Evolutionary conservation across 2,113 vertebrate species (phyloP).

Genomic region (Ciconia maguari): DNA sequence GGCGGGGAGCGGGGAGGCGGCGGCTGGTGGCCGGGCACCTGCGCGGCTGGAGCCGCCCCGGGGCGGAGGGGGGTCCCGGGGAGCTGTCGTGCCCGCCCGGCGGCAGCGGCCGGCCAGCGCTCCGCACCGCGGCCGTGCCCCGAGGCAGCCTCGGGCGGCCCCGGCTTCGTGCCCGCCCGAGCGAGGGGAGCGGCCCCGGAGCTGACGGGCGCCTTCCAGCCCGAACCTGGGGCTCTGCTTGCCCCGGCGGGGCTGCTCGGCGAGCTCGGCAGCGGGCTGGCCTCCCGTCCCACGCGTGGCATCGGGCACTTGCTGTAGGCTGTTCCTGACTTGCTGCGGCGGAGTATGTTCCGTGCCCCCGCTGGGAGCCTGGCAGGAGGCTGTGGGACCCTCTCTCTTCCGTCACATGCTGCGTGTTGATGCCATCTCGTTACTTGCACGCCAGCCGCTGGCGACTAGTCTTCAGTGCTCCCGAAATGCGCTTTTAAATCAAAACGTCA

Average conservation of each 20-base stretch:
- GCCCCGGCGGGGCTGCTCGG: not conserved
- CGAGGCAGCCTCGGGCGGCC: not conserved
- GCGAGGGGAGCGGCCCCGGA: not conserved
- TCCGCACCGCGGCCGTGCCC: not conserved
- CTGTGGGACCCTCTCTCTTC: not conserved
- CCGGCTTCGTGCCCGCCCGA: not conserved
- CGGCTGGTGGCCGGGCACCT: not conserved
- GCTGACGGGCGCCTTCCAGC: not conserved
- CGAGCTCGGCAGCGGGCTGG: not conserved
- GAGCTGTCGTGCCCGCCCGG: too few species aligned
- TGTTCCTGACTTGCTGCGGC: not conserved
- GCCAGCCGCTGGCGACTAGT: not conserved
- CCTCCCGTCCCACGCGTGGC: not conserved
- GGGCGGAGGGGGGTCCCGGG: too few species aligned
- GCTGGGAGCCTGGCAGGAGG: not conserved
- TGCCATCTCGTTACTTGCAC: not conserved
- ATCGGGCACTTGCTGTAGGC: not conserved
- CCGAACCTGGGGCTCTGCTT: not conserved
- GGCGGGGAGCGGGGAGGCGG: not conserved
- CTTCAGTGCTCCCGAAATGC: not conserved
- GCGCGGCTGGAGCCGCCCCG: not conserved
- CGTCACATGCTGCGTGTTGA: not conserved
- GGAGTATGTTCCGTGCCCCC: not conserved
- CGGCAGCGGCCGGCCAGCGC: not conserved
- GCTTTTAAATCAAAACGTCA: conserved; percentile 11